Conservation (phyloP, 2,888 invertebrate genomes). For the Acholoe squamosa region DNA sequence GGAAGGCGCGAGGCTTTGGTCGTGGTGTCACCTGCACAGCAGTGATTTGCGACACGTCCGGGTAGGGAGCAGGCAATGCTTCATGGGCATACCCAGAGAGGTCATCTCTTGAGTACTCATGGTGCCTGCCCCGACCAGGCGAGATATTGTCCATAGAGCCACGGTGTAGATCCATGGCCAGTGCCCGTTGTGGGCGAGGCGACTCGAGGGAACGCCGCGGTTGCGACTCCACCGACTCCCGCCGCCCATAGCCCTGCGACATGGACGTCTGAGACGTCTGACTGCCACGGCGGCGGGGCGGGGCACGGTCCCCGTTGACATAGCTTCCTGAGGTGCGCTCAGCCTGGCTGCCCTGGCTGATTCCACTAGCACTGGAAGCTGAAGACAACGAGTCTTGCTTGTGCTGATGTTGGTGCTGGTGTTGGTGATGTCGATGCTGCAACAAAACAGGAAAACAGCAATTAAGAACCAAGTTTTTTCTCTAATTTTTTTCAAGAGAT, state of each 20-base stretch:
- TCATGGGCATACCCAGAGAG: constrained; percentile 67
- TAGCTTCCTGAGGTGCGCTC: constrained; percentile 1
- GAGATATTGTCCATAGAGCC: constrained; percentile 65
- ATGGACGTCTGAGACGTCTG: constrained; percentile 76
- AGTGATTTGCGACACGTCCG: constrained; percentile 72
- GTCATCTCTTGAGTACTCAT: constrained; percentile 66
- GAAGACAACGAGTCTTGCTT: constrained; percentile 64
- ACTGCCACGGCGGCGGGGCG: constrained; percentile 75
- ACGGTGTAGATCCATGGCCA: constrained; percentile 63
- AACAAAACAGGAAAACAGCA: constrained; percentile 64
- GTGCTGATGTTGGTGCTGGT: constrained; percentile 68
- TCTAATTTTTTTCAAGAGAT: too few species aligned
- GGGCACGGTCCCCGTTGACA: constrained; percentile 62
- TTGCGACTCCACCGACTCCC: constrained; percentile 76
- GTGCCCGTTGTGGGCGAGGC: constrained; percentile 56
- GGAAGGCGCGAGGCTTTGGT: constrained; percentile 81
- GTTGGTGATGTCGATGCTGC: constrained; percentile 80
- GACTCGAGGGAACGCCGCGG: constrained; percentile 67
- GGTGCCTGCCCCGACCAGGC: constrained; percentile 61
- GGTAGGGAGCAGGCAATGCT: constrained; percentile 61
- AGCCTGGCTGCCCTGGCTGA: constrained; percentile 55
- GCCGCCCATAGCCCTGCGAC: constrained; percentile 73
- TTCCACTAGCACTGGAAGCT: constrained; percentile 37
- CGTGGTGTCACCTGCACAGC: constrained; percentile 73
- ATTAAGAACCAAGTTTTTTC: too few species aligned